These are phyloP conservation scores for silkworm (Bombyx mori) DNA, from an alignment of 1,140 invertebrate species.

Conservation along the genomic window ASM3026992v2 NC_085115.1:7045501-7046000, in stretches of 20 bases:
- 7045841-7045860: background rate
- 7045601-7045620: conserved; percentile 40
- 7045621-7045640: conserved; percentile 42
- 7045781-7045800: conserved; percentile 4
- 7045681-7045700: conserved; percentile 23
- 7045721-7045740: conserved; percentile 72
- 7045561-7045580: no score
- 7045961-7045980: no score
- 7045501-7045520: no score
- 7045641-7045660: conserved; percentile 56
- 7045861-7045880: background rate
- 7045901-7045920: background rate
- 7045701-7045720: conserved; percentile 72
- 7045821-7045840: background rate
- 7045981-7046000: no score
- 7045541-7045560: no score
- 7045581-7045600: background rate
- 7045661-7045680: conserved; percentile 62
- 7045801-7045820: no score
- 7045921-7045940: background rate
- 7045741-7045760: conserved; percentile 66
- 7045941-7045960: background rate
- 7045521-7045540: no score
- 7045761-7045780: conserved; percentile 71
- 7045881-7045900: background rate